Evolutionary conservation across 2,888 invertebrate genomes (phyloP), one percentile per base, ranked within the genome.

Genomic region (Plagodis dolabraria): DNA sequence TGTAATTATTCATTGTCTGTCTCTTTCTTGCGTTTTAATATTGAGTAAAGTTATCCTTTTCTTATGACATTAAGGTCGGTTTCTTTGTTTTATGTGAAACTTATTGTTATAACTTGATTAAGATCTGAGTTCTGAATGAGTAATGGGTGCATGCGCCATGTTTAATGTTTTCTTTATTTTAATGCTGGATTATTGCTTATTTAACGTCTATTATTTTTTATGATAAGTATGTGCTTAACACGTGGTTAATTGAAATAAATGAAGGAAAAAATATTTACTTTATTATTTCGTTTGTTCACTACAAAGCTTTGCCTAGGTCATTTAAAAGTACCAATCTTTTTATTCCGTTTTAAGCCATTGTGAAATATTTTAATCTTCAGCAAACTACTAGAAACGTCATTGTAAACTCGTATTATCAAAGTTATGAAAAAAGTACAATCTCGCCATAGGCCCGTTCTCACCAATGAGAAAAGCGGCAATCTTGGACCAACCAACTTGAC

Each of bases 41-140:
- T 9, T 48, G 46, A 54, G 63, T 67, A 52, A 43, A 48, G 49
- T 65, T 60, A 38, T 76, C 75, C 59, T 70, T 68, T 33, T 75
- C 71, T 65, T 49, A 64, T 62, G 12, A 6, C 65, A 67, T 75
- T 54, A 40, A 45, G 36, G 46, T 42, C 38, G 48, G n/a, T 44
- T 33, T 40, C 65, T 72, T 72, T 75, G 70, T 72, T 76, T 74
- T 74, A 45, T 46, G 2, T 22, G 75, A 70, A 67, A 68, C 62
- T 64, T 66, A 68, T 77, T 76, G 74, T 73, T 76, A 75, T 63
- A 65, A 53, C 63, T 72, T 74, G 77, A 79, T 78, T 74, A 71
- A 70, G 74, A 78, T 79, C 78, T 68, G 69, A 73, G 75, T 76
- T 69, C 8, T 40, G 40, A 40, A 5, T 40, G 40, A 7, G 75